Evolutionary conservation across 2,113 vertebrate genomes (phyloP), one percentile per base, ranked within the genome.

Genomic region (Ptilonorhynchus violaceus): DNA sequence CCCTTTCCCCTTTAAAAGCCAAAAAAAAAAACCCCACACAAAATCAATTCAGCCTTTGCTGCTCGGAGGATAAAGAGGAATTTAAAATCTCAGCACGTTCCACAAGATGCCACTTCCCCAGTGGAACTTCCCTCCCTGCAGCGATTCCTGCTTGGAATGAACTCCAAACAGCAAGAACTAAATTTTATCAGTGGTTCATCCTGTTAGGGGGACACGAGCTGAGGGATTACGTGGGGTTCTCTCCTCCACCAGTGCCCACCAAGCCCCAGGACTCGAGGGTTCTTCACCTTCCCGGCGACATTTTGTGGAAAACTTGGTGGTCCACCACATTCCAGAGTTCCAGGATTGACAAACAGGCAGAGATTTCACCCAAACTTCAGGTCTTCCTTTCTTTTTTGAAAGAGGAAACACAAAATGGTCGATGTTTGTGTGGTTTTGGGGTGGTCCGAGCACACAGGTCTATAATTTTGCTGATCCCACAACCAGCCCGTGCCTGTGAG

Each of bases 401-500:
- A 11, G 9, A 85, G 21, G 7, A 59, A n/a, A 3, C 10, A 25
- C 41, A 10, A 25, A 44, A 10, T 11, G 6, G 2, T 42, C 3
- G 6, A 5, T 15, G 44, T 52, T 85, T 59, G 52, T 30, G 17
- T 9, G 30, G 20, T 13, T 88, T 53, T 92, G 52, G 50, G 44
- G 35, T 85, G n/a, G 8, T 74, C 59, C 77, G 64, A 66, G 55
- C 2, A 3, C 50, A 37, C 33, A 22, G 22, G 35, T 47, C n/a
- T 66, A 59, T 21, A 58, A 13, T 6, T 1, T 23, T 46, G 17
- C 13, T 52, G 49, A 20, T 42, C 19, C 20, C 15, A 37, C 42
- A 74, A 11, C 44, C 73, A 85, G 14, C 9, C 56, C 24, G 22
- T 49, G 42, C 33, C 66, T 27, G 1, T 0, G 0, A 78, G 18